Evolutionary conservation across 2,888 invertebrate genomes (phyloP).

Genomic region (Luperina nickerlii): DNA sequence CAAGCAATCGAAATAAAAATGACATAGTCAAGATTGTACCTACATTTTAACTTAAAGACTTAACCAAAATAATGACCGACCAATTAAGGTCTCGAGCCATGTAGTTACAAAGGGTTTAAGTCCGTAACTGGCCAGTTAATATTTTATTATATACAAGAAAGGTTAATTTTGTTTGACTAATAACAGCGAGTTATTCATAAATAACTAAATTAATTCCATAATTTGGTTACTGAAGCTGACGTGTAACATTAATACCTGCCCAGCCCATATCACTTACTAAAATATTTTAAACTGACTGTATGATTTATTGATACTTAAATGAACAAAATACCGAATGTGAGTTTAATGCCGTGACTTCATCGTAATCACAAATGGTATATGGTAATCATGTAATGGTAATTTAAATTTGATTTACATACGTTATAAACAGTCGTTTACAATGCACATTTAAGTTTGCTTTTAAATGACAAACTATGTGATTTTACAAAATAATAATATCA

Average conservation of each 20-base stretch:
- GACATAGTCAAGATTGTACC: no score
- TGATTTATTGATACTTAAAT: constrained; percentile 64
- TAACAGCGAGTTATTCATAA: constrained; percentile 5
- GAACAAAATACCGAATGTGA: constrained; percentile 63
- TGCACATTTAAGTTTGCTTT: constrained; percentile 31
- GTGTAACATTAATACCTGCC: constrained; percentile 23
- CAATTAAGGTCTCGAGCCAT: background rate
- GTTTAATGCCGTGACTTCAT: constrained; percentile 64
- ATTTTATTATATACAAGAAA: constrained; percentile 9
- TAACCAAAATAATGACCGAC: background rate
- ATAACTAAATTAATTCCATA: constrained; percentile 5
- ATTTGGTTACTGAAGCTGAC: constrained; percentile 12
- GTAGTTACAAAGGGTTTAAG: background rate
- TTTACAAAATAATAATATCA: constrained; percentile 1
- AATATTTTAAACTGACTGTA: constrained; percentile 46
- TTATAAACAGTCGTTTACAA: constrained; percentile 59
- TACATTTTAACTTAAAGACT: background rate
- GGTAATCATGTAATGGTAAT: constrained; percentile 63
- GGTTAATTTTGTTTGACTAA: background rate
- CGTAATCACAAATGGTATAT: constrained; percentile 66
- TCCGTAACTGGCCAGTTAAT: background rate
- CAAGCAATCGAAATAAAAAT: background rate
- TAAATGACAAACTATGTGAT: constrained; percentile 7
- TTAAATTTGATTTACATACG: constrained; percentile 58
- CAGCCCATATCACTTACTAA: constrained; percentile 27